Base-by-base conservation (phyloP, 2,888 invertebrate genomes). In the Pyralis farinalis region DNA sequence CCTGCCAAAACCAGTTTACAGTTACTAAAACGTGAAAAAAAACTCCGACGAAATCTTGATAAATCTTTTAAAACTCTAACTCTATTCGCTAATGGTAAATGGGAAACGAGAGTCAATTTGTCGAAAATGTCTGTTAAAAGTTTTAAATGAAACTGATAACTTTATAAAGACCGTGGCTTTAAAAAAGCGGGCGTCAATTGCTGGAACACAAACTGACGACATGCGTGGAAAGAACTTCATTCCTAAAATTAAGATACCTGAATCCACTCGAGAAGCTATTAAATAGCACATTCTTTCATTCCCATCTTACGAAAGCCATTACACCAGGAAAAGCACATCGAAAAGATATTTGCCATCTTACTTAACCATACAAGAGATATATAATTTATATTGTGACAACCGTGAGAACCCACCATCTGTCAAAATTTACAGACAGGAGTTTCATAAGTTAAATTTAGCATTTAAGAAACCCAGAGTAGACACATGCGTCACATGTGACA, bases 401-500 rank as follows among this genome's bases (percentile, higher is more conserved):
- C 34, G 25, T 34, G 27, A 34, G 34, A 34, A 34, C 34, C 12
- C 34, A 11, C 34, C 34, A 34, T 34, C 34, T 27, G 25, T 31
- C 12, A 31, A 31, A 31, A 38, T 34, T 33, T 42, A 45, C 20
- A 42, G 29, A 11, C 35, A 45, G 33, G 40, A 43, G 32, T 40
- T 43, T 33, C 40, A 46, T 27, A 43, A 40, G 21, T 37, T 43
- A 12, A 39, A 36, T 35, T 33, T 43, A 28, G 20, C 43, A 33
- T 46, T 46, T 40, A 37, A 37, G 20, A 37, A 44, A 41, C 37
- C 41, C 29, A 11, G 35, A 37, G 29, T 25, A 32, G 29, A 25
- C 25, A 44, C 34, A 40, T 40, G 44, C 32, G 12, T 30, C 37
- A 42, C 41, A 7, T 45, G 42, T 42, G 42, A 45, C 34, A 45